These are phyloP conservation scores for Neoaliturus tenellus DNA, from an alignment of 2,888 invertebrate genomes.

Conservation along the genomic window DNA sequence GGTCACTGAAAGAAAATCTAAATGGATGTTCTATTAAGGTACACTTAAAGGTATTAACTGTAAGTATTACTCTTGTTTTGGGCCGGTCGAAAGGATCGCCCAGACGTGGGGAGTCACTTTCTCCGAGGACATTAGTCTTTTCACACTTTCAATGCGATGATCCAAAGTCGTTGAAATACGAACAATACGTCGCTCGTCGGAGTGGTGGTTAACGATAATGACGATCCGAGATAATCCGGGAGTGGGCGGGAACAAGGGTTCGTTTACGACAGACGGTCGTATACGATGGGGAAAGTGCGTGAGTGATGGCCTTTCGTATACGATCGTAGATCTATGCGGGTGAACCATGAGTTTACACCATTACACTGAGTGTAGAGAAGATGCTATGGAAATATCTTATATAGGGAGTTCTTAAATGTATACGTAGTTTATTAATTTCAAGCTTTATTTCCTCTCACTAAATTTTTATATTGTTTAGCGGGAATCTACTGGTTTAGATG, in stretches of 20 bases:
- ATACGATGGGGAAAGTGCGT: background rate
- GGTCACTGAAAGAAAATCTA: background rate
- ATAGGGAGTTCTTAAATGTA: too few species aligned
- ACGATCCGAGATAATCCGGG: background rate
- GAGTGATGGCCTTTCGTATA: background rate
- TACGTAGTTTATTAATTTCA: too few species aligned
- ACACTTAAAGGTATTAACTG: background rate
- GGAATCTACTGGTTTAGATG: too few species aligned
- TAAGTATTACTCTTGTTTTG: background rate
- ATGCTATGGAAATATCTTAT: too few species aligned
- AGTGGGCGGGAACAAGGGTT: background rate
- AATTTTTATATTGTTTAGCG: too few species aligned
- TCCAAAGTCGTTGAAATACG: conserved; percentile 19
- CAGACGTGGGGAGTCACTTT: background rate
- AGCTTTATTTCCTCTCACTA: too few species aligned
- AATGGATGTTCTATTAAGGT: background rate
- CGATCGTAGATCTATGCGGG: background rate
- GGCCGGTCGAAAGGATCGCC: background rate
- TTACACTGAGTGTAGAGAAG: too few species aligned
- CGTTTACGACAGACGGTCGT: background rate
- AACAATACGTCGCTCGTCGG: background rate
- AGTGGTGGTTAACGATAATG: background rate
- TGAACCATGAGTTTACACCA: too few species aligned
- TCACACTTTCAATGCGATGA: background rate
- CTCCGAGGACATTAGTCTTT: conserved; percentile 14